Conservation (phyloP, 2,113 vertebrate species). For the Pterocles burchelli region DNA sequence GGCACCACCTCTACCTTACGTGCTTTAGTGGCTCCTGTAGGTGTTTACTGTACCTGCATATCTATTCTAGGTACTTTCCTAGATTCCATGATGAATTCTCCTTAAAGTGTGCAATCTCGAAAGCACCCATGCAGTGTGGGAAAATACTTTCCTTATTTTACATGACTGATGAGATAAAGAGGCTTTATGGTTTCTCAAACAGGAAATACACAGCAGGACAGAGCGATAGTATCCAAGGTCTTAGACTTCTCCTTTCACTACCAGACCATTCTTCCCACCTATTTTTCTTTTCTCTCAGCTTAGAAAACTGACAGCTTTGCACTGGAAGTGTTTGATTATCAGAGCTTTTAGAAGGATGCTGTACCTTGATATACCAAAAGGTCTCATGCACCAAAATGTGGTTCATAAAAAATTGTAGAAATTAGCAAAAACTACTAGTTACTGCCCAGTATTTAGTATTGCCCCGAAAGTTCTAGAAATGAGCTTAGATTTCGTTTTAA, state of each 20-base stretch:
- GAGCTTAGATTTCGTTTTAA: neutral
- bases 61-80: neutral
- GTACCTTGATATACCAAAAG: neutral
- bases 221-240: neutral
- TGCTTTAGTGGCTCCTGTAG: neutral
- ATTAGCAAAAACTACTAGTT: neutral
- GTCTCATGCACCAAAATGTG: rapidly evolving
- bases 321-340: neutral
- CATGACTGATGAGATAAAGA: neutral
- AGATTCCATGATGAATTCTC: neutral
- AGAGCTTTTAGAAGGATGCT: neutral
- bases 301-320: neutral
- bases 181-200: neutral
- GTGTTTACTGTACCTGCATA: neutral
- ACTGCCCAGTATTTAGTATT: neutral
- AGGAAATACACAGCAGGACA: neutral
- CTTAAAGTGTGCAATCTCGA: neutral
- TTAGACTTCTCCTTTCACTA: neutral
- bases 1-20: neutral
- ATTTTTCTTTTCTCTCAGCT: neutral
- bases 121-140: neutral
- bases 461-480: neutral
- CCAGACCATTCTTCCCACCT: neutral
- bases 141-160: neutral
- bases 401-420: neutral